Percentiles rank a stretch among this genome's conserved stretches.
Conservation (phyloP, 2,797 vertebrate species). For the Cheirogaleus major region DNA sequence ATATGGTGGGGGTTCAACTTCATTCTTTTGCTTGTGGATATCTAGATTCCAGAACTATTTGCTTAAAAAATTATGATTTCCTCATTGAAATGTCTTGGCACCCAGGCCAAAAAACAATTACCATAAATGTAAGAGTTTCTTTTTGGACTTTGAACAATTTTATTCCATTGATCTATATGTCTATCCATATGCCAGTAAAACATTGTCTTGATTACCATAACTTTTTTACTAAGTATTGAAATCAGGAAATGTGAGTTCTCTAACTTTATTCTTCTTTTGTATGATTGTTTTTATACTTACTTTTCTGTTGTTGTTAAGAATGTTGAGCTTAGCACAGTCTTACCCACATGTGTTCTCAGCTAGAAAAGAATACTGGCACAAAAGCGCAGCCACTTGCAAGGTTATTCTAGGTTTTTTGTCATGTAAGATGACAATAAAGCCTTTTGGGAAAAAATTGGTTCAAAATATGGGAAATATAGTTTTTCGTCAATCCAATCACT, state of each 20-base stretch:
- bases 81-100: background rate
- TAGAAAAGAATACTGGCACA: background rate
- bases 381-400: background rate
- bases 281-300: background rate
- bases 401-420: background rate
- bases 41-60: background rate
- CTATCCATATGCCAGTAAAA: background rate
- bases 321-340: background rate
- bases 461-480: background rate
- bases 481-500: background rate
- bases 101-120: background rate
- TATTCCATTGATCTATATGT: background rate
- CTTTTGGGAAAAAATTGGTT: conserved; percentile 6
- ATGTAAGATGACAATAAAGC: background rate
- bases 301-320: background rate
- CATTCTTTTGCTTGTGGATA: background rate
- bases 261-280: background rate
- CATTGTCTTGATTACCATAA: background rate
- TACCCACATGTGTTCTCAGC: background rate
- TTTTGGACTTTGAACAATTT: background rate
- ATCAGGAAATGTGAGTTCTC: background rate
- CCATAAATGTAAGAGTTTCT: background rate
- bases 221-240: background rate
- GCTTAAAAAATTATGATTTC: background rate
- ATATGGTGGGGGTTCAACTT: background rate